Base-by-base conservation (phyloP, 2,888 invertebrate species). In the Timandra comae region DNA sequence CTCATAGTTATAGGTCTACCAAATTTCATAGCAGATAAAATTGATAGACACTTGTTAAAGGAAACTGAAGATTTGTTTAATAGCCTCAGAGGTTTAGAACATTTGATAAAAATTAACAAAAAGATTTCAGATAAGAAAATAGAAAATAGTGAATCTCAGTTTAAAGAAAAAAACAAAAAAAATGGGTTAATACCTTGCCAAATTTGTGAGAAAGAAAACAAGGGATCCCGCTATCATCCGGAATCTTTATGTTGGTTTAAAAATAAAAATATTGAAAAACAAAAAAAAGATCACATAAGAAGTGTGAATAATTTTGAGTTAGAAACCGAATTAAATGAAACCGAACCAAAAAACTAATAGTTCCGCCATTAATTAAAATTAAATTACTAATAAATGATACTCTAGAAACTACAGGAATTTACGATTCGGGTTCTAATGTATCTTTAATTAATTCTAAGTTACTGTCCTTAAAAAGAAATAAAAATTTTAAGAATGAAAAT, bases 401-500 rank as follows among this genome's bases (percentile, higher is more conserved):
- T 2, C 24, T 54, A 32, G 27, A 57, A 33, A 30, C 16, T 7
- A 25, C 5, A 0, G 56, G 52, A 20, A 27, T 56, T n/a, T 57
- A 59, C 46, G 56, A 59, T 33, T 53, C 55, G 10, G 55, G 59
- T 2, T 59, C 55, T 3, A 54, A 59, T 43, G 46, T 58, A 2
- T 46, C 46, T n/a, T 38, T 56, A 28, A 56, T 56, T 12, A 59
- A 53, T 42, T 41, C 52, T 12, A 52, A 19, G 33, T 39, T 46
- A 42, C 31, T 52, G 26, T 19, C 8, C 7, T 33, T 41, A 29
- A 31, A 37, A 10, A 2, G 10, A 27, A n/a, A 30, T 1, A 0
- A 1, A 11, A 30, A 22, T 21, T 21, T 6, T 8, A 3, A 24
- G 2, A 8, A 26, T 20, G 24, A 21, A 11, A 39, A 35, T 9